phyloP scores from a whole-genome alignment of 2,888 invertebrate genomes.

The Clistopyga incitator region DNA sequence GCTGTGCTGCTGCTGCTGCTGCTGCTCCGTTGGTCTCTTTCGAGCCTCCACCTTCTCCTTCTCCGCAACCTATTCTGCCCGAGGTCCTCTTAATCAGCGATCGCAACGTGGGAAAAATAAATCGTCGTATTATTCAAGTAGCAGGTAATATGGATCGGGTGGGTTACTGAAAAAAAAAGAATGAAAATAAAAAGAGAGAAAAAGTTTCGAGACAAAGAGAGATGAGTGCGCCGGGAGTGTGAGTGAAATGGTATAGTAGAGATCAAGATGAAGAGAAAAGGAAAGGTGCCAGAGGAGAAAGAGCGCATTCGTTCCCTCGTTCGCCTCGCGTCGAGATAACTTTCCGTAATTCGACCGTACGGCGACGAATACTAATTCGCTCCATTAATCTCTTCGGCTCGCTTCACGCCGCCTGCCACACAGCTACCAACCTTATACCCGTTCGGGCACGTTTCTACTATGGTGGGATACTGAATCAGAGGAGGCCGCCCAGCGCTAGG shows the following conservation, averaged over 20 bases:
- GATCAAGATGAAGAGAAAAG: slow-evolving; percentile 65
- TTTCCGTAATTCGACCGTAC: slow-evolving; percentile 82
- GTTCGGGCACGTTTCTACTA: slow-evolving; percentile 49
- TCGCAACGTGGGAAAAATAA: slow-evolving; percentile 80
- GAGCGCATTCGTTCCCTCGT: slow-evolving; percentile 44
- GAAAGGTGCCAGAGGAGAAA: slow-evolving; percentile 31
- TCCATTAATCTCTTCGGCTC: slow-evolving; percentile 79
- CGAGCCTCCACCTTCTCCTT: slow-evolving; percentile 57
- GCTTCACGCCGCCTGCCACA: slow-evolving; percentile 64
- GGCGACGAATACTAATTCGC: slow-evolving; percentile 83
- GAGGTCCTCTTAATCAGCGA: slow-evolving; percentile 78
- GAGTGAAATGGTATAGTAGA: slow-evolving; percentile 66
- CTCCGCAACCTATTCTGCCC: slow-evolving; percentile 49
- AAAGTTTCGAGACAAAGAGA: slow-evolving; percentile 31
- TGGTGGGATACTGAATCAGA: slow-evolving; percentile 15
- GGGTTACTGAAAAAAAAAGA: slow-evolving; percentile 60
- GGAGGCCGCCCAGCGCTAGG: slow-evolving; percentile 13
- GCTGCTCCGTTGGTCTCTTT: slow-evolving; percentile 40
- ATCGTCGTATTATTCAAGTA: slow-evolving; percentile 81
- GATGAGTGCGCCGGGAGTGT: slow-evolving; percentile 35
- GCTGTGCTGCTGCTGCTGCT: slow-evolving; percentile 50
- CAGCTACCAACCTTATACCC: slow-evolving; percentile 42
- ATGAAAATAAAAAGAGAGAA: slow-evolving; percentile 12
- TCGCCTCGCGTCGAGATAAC: slow-evolving; percentile 75
- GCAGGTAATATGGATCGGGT: slow-evolving; percentile 78